Evolutionary conservation across 2,113 vertebrate species (phyloP), one percentile per base, ranked within the genome.

Genomic region (Vidua chalybeata): DNA sequence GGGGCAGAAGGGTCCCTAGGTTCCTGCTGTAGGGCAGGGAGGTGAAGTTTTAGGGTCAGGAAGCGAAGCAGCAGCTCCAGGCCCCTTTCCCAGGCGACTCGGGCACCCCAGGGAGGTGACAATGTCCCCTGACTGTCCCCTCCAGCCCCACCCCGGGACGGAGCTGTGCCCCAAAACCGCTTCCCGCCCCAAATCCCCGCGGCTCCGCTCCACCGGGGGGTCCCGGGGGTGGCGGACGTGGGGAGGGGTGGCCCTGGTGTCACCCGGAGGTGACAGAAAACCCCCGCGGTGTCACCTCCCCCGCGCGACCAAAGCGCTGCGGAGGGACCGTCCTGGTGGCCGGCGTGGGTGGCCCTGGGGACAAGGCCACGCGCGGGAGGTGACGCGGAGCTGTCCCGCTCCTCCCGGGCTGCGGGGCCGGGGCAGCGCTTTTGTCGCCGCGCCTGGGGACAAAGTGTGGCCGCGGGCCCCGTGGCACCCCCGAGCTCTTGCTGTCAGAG

Each of bases 311-410:
- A 13, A 12, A 41, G 41, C 41, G 35, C 35, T 35, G 35, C 35
- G 41, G 41, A 41, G 41, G 41, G 11, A 41, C 41, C 41, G 41
- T 12, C 41, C 6, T 13, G 8, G 37, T 9, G 27, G 19, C 33
- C 37, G 0, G 14, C 0, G 3, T 4, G 41, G 41, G 46, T 66
- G 56, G 13, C 56, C 4, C 1, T 5, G 18, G 12, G 19, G n/a
- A 73, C 39, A 31, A 18, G 15, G 62, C 4, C 56, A 9, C 15
- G 0, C 10, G 39, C 39, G 39, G 39, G 39, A 39, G 39, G 39
- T 39, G 39, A 39, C 39, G 20, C 31, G 6, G 55, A 10, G 10
- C 39, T 39, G 5, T 31, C 23, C 23, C 15, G 39, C 39, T 39
- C 39, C 10, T 39, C 39, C 39, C 39, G 10, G 10, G 39, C 39